These are phyloP conservation scores for Azorinus chamasolen DNA, from an alignment of 2,888 invertebrate species.

Conservation along the genomic window DNA sequence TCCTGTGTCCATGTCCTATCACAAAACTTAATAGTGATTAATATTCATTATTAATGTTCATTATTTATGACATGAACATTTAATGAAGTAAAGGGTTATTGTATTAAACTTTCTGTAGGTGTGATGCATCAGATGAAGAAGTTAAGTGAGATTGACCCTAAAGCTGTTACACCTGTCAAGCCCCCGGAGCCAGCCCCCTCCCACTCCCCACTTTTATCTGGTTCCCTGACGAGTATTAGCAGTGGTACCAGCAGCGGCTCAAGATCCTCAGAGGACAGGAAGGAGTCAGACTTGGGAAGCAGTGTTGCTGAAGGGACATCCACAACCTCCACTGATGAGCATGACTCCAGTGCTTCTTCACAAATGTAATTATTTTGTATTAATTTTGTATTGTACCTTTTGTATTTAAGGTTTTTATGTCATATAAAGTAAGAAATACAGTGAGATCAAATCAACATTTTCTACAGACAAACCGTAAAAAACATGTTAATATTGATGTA, in stretches of 20 bases:
- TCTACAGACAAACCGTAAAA: too few species aligned
- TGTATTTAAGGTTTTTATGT: too few species aligned
- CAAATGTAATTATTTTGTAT: conserved; percentile 64
- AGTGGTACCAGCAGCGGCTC: conserved; percentile 63
- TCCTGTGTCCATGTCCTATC: too few species aligned
- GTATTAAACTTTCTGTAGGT: conserved; percentile 83
- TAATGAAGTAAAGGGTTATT: too few species aligned
- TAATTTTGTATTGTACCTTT: too few species aligned
- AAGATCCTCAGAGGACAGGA: conserved; percentile 62
- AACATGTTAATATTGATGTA: too few species aligned
- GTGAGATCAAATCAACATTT: too few species aligned
- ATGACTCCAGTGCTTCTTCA: conserved; percentile 46
- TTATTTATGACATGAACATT: too few species aligned
- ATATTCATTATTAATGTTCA: too few species aligned
- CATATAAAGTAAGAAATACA: too few species aligned
- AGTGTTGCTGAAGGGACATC: conserved; percentile 60
- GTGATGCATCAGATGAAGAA: conserved; percentile 96
- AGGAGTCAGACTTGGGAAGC: conserved; percentile 48
- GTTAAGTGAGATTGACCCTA: conserved; percentile 90
- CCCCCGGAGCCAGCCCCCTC: conserved; percentile 57
- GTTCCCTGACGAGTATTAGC: conserved; percentile 79
- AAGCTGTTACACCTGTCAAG: conserved; percentile 67
- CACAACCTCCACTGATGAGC: conserved; percentile 51
- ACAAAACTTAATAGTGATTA: too few species aligned
- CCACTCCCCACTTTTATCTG: conserved; percentile 63